Conservation (phyloP, 2,113 vertebrate genomes). For the Hystrix brachyura region DNA sequence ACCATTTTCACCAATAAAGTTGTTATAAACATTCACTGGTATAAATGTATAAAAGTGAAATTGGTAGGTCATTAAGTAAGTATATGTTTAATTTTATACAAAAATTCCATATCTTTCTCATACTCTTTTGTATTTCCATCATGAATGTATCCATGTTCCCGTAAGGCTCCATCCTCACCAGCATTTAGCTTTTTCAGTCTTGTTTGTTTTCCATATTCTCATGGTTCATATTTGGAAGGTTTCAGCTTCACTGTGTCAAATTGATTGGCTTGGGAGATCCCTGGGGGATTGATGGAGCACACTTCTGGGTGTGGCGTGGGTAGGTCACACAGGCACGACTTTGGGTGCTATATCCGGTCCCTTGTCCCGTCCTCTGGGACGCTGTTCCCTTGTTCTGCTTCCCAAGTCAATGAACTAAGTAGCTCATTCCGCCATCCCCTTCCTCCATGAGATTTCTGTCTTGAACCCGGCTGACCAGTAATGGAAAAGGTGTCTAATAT, state of each 20-base stretch:
- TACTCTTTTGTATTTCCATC: not conserved
- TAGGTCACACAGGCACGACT: not conserved
- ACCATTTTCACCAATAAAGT: not conserved
- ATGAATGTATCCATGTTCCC: not conserved
- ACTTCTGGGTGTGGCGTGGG: not conserved
- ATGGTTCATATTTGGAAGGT: not conserved
- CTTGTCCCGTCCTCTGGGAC: not conserved
- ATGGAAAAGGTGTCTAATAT: not conserved
- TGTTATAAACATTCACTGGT: not conserved
- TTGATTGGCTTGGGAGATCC: not conserved
- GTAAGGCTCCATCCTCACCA: not conserved
- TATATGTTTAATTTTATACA: not conserved
- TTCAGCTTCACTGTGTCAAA: not conserved
- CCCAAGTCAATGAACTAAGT: not conserved
- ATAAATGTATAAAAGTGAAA: not conserved
- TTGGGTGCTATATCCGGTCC: not conserved
- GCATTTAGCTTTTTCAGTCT: not conserved
- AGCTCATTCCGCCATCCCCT: not conserved
- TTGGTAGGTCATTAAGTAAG: not conserved
- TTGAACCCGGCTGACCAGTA: not conserved
- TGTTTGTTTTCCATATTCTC: not conserved
- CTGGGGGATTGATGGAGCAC: not conserved
- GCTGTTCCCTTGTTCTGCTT: not conserved
- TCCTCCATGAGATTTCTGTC: not conserved
- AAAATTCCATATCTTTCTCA: not conserved